phyloP scores from a whole-genome alignment of 2,113 vertebrate genomes.

The Gobius niger region DNA sequence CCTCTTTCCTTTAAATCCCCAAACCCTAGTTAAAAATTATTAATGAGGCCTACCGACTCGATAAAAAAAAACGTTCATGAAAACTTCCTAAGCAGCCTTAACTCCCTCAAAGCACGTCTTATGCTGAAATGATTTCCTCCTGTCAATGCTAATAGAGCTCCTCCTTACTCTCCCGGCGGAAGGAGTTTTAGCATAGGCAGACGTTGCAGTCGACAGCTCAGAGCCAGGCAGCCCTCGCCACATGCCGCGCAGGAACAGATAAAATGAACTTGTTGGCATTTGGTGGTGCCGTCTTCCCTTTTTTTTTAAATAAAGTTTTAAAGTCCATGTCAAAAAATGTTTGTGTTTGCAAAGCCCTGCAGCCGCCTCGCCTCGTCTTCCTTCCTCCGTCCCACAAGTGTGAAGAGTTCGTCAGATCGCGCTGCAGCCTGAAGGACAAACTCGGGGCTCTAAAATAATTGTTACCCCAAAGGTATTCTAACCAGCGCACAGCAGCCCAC shows the following conservation, averaged over 20 bases:
- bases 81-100: slow-evolving; percentile 20
- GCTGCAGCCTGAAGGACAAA: slow-evolving; percentile 43
- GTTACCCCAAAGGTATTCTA: slow-evolving; percentile 32
- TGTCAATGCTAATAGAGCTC: slow-evolving; percentile 37
- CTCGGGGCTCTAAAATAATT: slow-evolving; percentile 56
- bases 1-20: no score
- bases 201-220: slow-evolving; percentile 57
- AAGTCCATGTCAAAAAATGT: not conserved
- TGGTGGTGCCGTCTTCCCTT: not conserved
- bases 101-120: slow-evolving; percentile 11
- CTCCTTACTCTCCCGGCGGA: slow-evolving; percentile 25
- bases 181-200: slow-evolving; percentile 39
- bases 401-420: slow-evolving; percentile 57
- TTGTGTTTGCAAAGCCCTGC: slow-evolving; percentile 5
- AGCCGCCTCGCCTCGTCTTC: not conserved
- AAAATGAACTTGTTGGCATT: slow-evolving; percentile 53
- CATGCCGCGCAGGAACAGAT: slow-evolving; percentile 58
- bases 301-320: no score
- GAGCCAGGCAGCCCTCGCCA: slow-evolving; percentile 48
- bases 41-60: slow-evolving; percentile 9
- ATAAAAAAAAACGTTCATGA: slow-evolving; percentile 19
- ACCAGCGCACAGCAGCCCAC: slow-evolving; percentile 12
- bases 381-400: slow-evolving; percentile 37
- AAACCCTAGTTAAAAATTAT: slow-evolving; percentile 25
- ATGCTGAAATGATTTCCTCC: slow-evolving; percentile 30